phyloP scores from a whole-genome alignment of 2,113 vertebrate genomes.

The Pionites leucogaster region DNA sequence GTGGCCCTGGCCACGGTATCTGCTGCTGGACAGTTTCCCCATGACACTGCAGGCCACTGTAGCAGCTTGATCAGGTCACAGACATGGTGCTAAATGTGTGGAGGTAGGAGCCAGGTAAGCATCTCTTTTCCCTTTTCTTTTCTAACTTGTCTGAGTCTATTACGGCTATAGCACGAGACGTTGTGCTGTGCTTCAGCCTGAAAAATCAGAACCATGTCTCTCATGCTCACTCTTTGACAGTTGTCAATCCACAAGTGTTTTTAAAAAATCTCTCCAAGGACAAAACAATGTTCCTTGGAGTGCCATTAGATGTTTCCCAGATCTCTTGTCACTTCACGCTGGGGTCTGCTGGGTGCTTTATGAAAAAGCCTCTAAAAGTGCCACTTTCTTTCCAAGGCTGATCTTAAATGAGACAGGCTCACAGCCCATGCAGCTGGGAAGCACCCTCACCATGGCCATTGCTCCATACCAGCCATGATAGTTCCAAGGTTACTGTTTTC shows the following conservation, averaged over 20 bases:
- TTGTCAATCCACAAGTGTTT: not conserved
- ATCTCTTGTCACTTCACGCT: not conserved
- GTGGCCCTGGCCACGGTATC: not conserved
- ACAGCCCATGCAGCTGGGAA: not conserved
- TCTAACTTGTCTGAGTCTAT: slow-evolving; percentile 3
- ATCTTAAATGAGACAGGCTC: rapidly evolving
- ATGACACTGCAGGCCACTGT: rapidly evolving
- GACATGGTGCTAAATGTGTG: rapidly evolving
- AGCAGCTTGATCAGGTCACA: not conserved
- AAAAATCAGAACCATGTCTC: slow-evolving; percentile 26
- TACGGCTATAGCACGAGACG: rapidly evolving
- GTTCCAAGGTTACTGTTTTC: not conserved
- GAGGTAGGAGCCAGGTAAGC: not conserved
- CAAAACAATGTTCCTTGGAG: not conserved
- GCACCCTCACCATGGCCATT: not conserved
- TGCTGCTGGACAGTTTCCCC: not conserved
- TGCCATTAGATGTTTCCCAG: not conserved
- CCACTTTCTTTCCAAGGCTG: not conserved
- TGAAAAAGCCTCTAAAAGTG: not conserved
- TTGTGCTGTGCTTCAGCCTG: slow-evolving; percentile 30
- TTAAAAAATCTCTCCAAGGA: not conserved
- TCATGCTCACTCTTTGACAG: slow-evolving; percentile 12
- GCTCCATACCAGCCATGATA: not conserved
- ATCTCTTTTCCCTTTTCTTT: not conserved
- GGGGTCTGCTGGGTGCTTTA: slow-evolving; percentile 9